Percentiles rank a stretch among this genome's conserved stretches.
These are phyloP conservation scores for Xestia c-nigrum DNA, from an alignment of 2,888 invertebrate species.

Conservation along the genomic window DNA sequence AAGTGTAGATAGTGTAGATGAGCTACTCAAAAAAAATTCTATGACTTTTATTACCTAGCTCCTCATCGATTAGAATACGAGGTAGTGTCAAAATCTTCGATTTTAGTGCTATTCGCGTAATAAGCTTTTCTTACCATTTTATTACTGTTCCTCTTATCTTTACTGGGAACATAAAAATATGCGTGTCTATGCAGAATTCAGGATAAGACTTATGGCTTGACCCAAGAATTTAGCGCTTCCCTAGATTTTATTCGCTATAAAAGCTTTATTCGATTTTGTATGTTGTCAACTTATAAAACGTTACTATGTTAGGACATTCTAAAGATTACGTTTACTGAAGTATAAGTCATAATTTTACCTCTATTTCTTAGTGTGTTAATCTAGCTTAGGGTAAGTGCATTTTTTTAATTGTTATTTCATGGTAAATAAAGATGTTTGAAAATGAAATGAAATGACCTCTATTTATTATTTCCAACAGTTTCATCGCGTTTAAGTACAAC, in stretches of 20 bases:
- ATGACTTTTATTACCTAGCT: not conserved
- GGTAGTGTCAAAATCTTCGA: not conserved
- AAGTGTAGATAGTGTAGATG: too few species aligned
- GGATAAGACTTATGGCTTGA: slow-evolving; percentile 35
- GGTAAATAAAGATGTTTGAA: too few species aligned
- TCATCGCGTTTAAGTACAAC: not conserved
- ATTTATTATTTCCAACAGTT: not conserved
- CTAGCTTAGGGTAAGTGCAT: too few species aligned
- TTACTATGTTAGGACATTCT: not conserved
- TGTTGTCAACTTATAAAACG: slow-evolving; percentile 13
- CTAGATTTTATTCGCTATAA: slow-evolving; percentile 58
- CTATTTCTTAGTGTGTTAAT: too few species aligned
- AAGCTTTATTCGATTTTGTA: slow-evolving; percentile 45
- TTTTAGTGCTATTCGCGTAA: slow-evolving; percentile 10
- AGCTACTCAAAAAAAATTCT: not conserved
- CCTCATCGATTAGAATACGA: not conserved
- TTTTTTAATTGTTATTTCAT: too few species aligned
- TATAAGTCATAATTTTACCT: not conserved
- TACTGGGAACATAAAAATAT: slow-evolving; percentile 48
- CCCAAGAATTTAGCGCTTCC: slow-evolving; percentile 30
- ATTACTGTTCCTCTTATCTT: slow-evolving; percentile 48
- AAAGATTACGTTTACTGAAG: not conserved
- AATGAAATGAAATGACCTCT: too few species aligned
- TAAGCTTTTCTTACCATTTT: slow-evolving; percentile 32
- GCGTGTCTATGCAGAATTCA: slow-evolving; percentile 46